Base-by-base conservation (phyloP, 2,797 vertebrate species). In the Oreortyx pictus region DNA sequence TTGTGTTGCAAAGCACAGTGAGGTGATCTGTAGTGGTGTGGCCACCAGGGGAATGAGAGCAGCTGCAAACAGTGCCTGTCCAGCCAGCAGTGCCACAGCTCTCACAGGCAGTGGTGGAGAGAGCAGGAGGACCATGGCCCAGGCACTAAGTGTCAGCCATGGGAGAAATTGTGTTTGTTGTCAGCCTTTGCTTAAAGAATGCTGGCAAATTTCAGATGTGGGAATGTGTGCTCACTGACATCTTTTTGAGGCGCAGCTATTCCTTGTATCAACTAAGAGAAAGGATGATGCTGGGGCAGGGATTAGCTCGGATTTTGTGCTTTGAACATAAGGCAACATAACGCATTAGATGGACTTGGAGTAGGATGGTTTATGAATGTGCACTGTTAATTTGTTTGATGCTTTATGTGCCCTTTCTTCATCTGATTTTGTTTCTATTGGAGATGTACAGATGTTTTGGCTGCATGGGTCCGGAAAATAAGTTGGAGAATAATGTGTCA, bases 171-270 rank as follows among this genome's bases (percentile, higher is more conserved):
- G 0, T 15, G 1, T 2, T 22, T 3, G 1, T 65, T 24, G 11
- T 15, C 66, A 88, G 15, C 33, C 64, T 54, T 66, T 52, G 71
- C 44, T 23, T 14, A 10, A 52, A 64, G 59, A 7, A 57, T 78
- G 68, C 47, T 67, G 52, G 1, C 52, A n/a, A 75, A 13, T 59
- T 57, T 76, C 59, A 54, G 79, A 31, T 67, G 68, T 23, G 33
- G 23, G 72, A 75, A 68, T 77, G 20, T 0, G 0, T 16, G 5
- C 12, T 1, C 0, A 2, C 22, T 6, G 25, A 74, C 56, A 27
- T 52, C 43, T 44, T 49, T 22, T 9, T 19, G 49, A 76, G 66
- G 54, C 66, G 59, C 56, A 52, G 33, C 35, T 73, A 1, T 61
- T 61, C 50, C 60, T 70, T 50, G 4, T 6, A 0, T 54, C 78